Percentiles rank a stretch among this genome's conserved stretches.
These are phyloP conservation scores for Bombylius major DNA, from an alignment of 2,888 invertebrate species.

Conservation along the genomic window DNA sequence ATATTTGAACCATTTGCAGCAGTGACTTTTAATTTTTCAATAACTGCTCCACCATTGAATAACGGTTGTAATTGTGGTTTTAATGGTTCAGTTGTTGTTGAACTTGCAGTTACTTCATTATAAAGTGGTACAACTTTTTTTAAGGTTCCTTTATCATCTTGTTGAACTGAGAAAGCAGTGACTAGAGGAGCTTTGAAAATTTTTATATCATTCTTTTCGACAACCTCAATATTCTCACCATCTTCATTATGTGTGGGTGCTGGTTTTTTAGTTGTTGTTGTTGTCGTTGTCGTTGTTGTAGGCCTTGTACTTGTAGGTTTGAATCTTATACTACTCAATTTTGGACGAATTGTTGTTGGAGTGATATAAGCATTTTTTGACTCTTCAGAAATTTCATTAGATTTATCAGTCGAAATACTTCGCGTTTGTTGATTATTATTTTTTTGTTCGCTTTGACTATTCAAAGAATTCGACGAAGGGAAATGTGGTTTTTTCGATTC, in stretches of 20 bases:
- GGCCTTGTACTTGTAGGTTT: background rate
- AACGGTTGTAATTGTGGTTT: background rate
- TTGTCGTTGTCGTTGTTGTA: slow-evolving; percentile 34
- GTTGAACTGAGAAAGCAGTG: slow-evolving; percentile 74
- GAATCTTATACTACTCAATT: background rate
- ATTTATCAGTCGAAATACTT: slow-evolving; percentile 28
- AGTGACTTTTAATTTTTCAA: background rate
- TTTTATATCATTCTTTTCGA: slow-evolving; percentile 58
- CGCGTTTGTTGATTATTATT: slow-evolving; percentile 34
- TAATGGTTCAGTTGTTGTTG: background rate
- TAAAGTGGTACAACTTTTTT: slow-evolving; percentile 65
- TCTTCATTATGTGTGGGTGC: slow-evolving; percentile 56
- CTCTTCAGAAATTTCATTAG: slow-evolving; percentile 27
- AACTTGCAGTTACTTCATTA: slow-evolving; percentile 24
- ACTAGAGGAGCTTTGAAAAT: slow-evolving; percentile 71
- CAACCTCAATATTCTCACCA: slow-evolving; percentile 54
- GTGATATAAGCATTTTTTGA: slow-evolving; percentile 15
- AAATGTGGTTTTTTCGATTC: slow-evolving; percentile 1
- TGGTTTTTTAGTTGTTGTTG: slow-evolving; percentile 48
- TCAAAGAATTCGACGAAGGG: background rate
- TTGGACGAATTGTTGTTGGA: slow-evolving; percentile 24
- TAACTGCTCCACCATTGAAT: background rate
- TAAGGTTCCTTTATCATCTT: slow-evolving; percentile 65
- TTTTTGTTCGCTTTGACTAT: slow-evolving; percentile 7
- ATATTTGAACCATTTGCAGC: background rate